These are phyloP conservation scores for Chunga burmeisteri DNA, from an alignment of 2,113 vertebrate genomes.

Conservation along the genomic window DNA sequence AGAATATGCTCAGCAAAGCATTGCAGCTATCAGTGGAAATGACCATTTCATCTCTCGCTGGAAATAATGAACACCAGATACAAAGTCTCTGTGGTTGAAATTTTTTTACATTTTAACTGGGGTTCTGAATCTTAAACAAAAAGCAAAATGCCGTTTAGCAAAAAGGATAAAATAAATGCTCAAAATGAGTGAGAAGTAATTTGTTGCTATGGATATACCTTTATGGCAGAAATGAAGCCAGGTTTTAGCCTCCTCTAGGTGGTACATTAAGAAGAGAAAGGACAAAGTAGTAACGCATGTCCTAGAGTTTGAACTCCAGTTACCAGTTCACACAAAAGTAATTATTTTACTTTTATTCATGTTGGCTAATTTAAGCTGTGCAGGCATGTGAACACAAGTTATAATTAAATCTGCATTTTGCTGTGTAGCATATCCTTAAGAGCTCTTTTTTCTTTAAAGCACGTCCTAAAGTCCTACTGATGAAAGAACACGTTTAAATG, in stretches of 20 bases:
- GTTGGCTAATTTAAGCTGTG: neutral
- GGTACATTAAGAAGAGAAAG: neutral
- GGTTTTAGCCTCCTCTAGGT: neutral
- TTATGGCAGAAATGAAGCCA: neutral
- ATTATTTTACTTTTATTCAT: neutral
- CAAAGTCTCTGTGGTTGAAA: neutral
- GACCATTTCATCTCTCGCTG: neutral
- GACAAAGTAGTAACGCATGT: neutral
- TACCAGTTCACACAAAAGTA: neutral
- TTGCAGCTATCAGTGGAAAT: neutral
- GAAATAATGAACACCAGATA: neutral
- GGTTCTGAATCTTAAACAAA: neutral
- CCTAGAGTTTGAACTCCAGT: neutral
- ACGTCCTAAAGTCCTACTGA: neutral
- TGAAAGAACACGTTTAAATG: neutral
- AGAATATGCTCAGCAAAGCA: neutral
- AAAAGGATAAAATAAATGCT: neutral
- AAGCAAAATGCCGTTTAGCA: neutral
- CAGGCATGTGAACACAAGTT: neutral
- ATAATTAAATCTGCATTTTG: neutral
- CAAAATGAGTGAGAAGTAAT: neutral
- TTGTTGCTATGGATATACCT: neutral
- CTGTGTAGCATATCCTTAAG: neutral
- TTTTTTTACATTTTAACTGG: neutral
- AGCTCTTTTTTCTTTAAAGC: neutral